These are phyloP conservation scores for Oligia strigilis DNA, from an alignment of 2,888 invertebrate species.

Conservation along the genomic window DNA sequence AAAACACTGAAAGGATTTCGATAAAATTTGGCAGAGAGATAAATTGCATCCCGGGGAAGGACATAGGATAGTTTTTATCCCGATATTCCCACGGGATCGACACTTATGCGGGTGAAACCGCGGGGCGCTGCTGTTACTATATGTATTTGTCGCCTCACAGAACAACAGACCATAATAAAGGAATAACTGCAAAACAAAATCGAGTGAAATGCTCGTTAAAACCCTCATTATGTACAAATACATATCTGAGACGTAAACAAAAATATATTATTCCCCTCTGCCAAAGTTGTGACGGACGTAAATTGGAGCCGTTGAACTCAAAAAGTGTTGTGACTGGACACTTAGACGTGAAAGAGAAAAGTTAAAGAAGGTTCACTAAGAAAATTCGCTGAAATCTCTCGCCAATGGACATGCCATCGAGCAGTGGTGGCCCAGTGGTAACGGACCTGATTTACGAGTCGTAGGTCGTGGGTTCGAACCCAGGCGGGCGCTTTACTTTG, in stretches of 20 bases:
- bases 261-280: constrained; percentile 50
- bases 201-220: constrained; percentile 34
- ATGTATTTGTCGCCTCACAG: background rate
- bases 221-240: constrained; percentile 30
- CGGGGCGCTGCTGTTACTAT: no score
- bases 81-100: no score
- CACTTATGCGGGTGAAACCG: no score
- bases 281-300: constrained; percentile 53
- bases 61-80: no score
- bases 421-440: no score
- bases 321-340: constrained; percentile 50
- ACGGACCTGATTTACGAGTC: no score
- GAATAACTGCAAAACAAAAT: constrained; percentile 25
- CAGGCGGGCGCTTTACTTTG: no score
- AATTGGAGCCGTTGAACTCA: constrained; percentile 53
- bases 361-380: constrained; percentile 23
- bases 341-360: background rate
- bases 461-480: no score
- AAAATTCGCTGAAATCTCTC: background rate
- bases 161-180: constrained; percentile 31
- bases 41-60: no score
- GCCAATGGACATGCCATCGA: no score
- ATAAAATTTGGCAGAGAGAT: no score
- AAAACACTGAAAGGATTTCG: no score
- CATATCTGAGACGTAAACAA: constrained; percentile 35